These are phyloP conservation scores for Crocuta crocuta DNA, from an alignment of 2,113 vertebrate genomes.

Conservation along the genomic window DNA sequence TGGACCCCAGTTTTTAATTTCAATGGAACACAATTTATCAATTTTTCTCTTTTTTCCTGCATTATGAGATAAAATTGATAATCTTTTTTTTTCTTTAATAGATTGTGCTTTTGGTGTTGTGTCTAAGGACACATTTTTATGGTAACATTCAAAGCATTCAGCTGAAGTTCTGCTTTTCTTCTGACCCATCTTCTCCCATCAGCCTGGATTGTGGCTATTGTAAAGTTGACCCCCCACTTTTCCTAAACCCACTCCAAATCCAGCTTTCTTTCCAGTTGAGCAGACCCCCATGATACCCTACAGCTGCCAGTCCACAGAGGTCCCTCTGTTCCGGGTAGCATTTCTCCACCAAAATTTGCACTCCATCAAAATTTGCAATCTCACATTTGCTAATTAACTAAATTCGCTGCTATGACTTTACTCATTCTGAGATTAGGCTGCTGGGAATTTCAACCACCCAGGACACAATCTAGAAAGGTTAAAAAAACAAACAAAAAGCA, in stretches of 20 bases:
- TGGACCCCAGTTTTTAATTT: too few species aligned
- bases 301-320: background rate
- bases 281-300: background rate
- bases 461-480: background rate
- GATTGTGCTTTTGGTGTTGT: too few species aligned
- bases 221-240: background rate
- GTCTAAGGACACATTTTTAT: background rate
- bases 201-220: background rate
- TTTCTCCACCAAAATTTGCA: background rate
- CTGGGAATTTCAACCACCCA: background rate
- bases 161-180: background rate
- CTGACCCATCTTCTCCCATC: background rate
- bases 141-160: background rate
- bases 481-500: background rate
- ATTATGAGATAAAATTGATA: too few species aligned
- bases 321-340: background rate
- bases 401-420: background rate
- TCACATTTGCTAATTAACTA: slow-evolving; percentile 44
- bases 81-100: too few species aligned
- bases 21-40: too few species aligned
- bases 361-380: background rate
- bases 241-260: background rate
- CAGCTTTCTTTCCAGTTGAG: background rate
- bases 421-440: background rate
- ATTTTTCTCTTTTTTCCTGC: too few species aligned